Evolutionary conservation across 2,797 vertebrate genomes (phyloP).

Genomic region (Nasua narica): DNA sequence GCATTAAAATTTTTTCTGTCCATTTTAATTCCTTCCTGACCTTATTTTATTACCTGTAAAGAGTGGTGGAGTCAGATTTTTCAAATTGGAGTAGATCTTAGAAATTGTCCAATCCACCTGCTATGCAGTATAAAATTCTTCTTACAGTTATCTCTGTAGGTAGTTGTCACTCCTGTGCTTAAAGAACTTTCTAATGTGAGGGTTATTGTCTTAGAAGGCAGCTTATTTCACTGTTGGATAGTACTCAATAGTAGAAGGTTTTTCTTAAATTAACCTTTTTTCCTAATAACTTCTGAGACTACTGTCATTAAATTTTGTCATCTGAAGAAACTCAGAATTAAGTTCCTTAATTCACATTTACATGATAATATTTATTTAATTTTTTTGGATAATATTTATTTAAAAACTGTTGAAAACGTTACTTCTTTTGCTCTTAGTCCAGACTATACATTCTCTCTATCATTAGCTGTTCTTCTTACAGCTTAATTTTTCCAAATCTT

Average conservation of each 20-base stretch:
- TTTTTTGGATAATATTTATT: not conserved
- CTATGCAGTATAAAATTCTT: not conserved
- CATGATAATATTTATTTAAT: not conserved
- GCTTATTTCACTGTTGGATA: not conserved
- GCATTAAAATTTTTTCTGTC: not conserved
- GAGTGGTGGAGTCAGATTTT: not conserved
- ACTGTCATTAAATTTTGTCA: conserved; percentile 20
- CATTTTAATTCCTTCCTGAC: not conserved
- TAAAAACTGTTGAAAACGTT: not conserved
- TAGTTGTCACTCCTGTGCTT: not conserved
- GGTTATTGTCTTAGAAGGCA: not conserved
- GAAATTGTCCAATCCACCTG: not conserved
- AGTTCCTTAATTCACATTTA: not conserved
- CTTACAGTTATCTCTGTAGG: not conserved
- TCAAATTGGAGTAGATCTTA: not conserved
- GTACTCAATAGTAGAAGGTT: not conserved
- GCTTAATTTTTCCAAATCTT: not conserved
- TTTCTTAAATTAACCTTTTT: conserved; percentile 13
- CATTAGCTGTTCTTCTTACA: not conserved
- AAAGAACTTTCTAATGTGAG: not conserved
- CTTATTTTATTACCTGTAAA: not conserved
- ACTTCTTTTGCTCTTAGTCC: not conserved
- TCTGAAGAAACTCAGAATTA: not conserved
- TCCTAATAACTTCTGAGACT: not conserved
- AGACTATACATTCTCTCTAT: not conserved